phyloP scores from a whole-genome alignment of 1,140 invertebrate species.

The Solenopsis fugax region DNA sequence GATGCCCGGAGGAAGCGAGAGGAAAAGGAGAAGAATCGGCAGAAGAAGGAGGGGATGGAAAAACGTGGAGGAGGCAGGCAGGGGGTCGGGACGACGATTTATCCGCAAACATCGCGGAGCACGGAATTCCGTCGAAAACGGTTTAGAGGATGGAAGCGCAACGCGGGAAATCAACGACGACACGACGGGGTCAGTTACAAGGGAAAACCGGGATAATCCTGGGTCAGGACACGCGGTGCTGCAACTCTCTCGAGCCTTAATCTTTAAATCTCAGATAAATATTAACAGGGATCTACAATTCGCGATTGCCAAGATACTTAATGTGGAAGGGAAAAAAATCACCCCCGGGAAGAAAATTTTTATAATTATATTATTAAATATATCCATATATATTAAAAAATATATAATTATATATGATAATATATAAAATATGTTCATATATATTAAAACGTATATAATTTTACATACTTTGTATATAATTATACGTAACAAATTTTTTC shows the following conservation, averaged over 20 bases:
- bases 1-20: slow-evolving; percentile 71
- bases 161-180: slow-evolving; percentile 68
- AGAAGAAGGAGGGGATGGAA: slow-evolving; percentile 66
- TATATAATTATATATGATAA: too few relatives aligned
- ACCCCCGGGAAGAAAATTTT: too few relatives aligned
- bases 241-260: background rate
- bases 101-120: slow-evolving; percentile 80
- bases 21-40: slow-evolving; percentile 60
- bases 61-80: slow-evolving; percentile 48
- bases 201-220: background rate
- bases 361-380: too few relatives aligned
- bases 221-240: background rate
- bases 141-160: slow-evolving; percentile 64
- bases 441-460: too few relatives aligned
- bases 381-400: too few relatives aligned
- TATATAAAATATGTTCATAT: too few relatives aligned
- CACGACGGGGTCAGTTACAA: slow-evolving; percentile 30
- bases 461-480: too few relatives aligned
- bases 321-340: background rate
- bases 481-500: background rate
- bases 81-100: slow-evolving; percentile 78
- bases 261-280: background rate
- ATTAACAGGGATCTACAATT: background rate
- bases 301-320: background rate
- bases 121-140: slow-evolving; percentile 68